Evolutionary conservation across 2,888 invertebrate species (phyloP), one percentile per base, ranked within the genome.

Genomic region (Melieria picta): DNA sequence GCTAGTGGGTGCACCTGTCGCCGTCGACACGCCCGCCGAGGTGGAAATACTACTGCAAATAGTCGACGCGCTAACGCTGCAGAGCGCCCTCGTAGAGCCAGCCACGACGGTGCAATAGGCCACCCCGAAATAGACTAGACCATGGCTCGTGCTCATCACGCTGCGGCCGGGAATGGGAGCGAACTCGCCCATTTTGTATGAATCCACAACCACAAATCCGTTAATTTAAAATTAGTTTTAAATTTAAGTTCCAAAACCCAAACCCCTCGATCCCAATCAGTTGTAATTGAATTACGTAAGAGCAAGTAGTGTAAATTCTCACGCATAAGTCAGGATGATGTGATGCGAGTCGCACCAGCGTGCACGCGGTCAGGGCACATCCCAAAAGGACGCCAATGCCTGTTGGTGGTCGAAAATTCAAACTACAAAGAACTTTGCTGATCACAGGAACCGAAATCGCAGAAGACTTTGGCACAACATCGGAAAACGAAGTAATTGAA

Each of bases 41-140:
- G 82, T 88, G 7, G 84, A 87, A 77, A 81, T 83, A 58, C 75
- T 88, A 48, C 79, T 88, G 16, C 83, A 87, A 77, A 81, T 88
- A 69, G 81, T 88, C n/a, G 86, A 88, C 74, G 78, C 83, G 16
- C 79, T 88, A 48, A 77, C 81, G 55, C 75, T 87, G 30, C 74
- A 82, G 61, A 87, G 85, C 78, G 78, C 82, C 5, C 80, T 85
- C 50, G 86, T 87, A 10, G 83, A 83, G 65, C 79, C 79, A 4
- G 76, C 81, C 4, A 79, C 79, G 55, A 77, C 81, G 5, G 71
- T 78, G 56, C 76, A 76, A 73, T 79, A 77, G 71, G 57, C 43
- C 3, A 30, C 30, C 30, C 30, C 30, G 30, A 30, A 30, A 30
- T 30, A 30, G 30, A 30, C 30, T 30, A 30, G 30, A 30, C 30